A percentile compares a stretch with the other conserved stretches of the same genome.
Evolutionary conservation across 2,797 vertebrate species (phyloP).

Genomic region (Pangasius krempfi): DNA sequence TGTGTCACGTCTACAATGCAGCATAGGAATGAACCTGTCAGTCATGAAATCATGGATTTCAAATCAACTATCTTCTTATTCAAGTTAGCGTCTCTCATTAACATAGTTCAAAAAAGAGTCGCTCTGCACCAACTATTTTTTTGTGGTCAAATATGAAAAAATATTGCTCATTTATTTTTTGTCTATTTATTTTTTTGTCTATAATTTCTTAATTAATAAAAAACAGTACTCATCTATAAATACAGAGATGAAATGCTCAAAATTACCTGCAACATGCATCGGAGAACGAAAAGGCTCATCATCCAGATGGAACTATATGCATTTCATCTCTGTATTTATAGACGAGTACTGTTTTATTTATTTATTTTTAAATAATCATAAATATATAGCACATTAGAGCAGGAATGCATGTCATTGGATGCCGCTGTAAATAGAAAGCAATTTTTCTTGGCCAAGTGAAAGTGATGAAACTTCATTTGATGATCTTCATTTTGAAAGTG

Average conservation of each 20-base stretch:
- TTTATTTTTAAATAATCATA: not conserved
- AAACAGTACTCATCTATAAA: too few relatives aligned
- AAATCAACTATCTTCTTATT: too few relatives aligned
- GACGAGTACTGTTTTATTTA: not conserved
- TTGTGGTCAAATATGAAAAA: not conserved
- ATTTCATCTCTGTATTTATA: not conserved
- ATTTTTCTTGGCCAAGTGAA: too few relatives aligned
- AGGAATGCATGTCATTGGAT: not conserved
- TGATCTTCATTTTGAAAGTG: too few relatives aligned
- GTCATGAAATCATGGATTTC: too few relatives aligned
- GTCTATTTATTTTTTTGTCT: not conserved
- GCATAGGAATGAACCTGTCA: too few relatives aligned
- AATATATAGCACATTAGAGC: not conserved
- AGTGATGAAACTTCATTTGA: too few relatives aligned
- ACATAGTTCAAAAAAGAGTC: too few relatives aligned
- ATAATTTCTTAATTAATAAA: not conserved
- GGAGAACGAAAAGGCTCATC: not conserved
- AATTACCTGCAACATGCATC: not conserved
- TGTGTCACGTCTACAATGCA: too few relatives aligned
- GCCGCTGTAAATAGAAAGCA: too few relatives aligned
- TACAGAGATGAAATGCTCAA: too few relatives aligned
- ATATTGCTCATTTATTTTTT: not conserved
- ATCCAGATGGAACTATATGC: not conserved
- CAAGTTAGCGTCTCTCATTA: too few relatives aligned
- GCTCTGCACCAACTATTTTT: not conserved